Conservation (phyloP, 2,113 vertebrate species). For the Tenebrosternarchus preto region DNA sequence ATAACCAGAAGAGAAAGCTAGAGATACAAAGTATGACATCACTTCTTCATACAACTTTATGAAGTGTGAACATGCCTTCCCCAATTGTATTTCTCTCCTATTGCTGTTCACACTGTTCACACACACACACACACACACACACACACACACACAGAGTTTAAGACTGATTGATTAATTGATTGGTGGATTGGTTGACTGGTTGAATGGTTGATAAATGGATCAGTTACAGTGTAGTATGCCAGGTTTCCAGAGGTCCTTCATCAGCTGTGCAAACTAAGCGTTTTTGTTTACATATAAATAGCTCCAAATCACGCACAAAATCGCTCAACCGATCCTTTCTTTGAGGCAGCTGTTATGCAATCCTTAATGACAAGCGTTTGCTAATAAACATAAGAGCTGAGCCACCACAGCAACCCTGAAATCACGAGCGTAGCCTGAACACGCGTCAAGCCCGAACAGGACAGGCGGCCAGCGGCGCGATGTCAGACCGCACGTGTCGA, state of each 20-base stretch:
- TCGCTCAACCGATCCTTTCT: not conserved
- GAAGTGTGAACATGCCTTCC: not conserved
- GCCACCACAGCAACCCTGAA: not conserved
- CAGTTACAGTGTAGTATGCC: too few relatives aligned
- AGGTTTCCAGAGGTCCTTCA: too few relatives aligned
- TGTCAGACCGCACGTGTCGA: not conserved
- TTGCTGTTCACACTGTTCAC: not conserved
- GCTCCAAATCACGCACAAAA: too few relatives aligned
- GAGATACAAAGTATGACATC: not conserved
- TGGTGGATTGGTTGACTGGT: too few relatives aligned
- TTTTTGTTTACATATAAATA: too few relatives aligned
- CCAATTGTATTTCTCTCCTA: not conserved
- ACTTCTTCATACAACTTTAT: constrained; percentile 16
- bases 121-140: too few relatives aligned
- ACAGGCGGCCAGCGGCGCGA: not conserved
- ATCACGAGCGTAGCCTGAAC: not conserved
- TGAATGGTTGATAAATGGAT: too few relatives aligned
- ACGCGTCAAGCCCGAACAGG: not conserved
- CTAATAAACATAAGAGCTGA: not conserved
- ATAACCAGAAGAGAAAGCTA: constrained; percentile 33
- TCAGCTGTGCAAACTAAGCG: too few relatives aligned
- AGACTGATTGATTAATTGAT: too few relatives aligned
- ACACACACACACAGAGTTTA: too few relatives aligned
- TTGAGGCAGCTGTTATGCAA: too few relatives aligned
- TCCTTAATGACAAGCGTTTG: not conserved